A percentile compares a stretch with the other conserved stretches of the same genome.
phyloP scores from a whole-genome alignment of 2,888 invertebrate species.

The Ctenicera cuprea region DNA sequence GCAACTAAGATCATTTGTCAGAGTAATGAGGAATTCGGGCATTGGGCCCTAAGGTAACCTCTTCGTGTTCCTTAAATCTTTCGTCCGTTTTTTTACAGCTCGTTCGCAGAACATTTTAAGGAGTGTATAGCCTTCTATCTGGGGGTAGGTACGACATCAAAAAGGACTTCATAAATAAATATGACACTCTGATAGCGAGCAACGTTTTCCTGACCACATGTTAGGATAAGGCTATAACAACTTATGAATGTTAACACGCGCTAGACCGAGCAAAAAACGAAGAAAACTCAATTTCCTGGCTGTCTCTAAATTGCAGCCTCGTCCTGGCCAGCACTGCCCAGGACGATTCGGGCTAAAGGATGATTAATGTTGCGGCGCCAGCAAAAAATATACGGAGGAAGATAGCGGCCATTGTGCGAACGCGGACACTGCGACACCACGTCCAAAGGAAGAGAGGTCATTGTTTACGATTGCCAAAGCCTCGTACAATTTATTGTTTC shows the following conservation, averaged over 20 bases:
- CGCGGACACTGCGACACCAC: conserved; percentile 50
- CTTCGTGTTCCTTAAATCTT: conserved; percentile 15
- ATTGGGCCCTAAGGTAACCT: background rate
- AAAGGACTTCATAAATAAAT: conserved; percentile 54
- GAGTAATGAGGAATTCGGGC: background rate
- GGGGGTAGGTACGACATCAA: conserved; percentile 46
- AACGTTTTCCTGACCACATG: conserved; percentile 47
- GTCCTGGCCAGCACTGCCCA: conserved; percentile 48
- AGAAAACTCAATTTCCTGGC: conserved; percentile 52
- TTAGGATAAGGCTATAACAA: conserved; percentile 50
- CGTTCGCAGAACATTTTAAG: conserved; percentile 23
- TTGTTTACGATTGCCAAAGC: conserved; percentile 50
- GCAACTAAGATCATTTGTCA: background rate
- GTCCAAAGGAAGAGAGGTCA: conserved; percentile 49
- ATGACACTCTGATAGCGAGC: conserved; percentile 48
- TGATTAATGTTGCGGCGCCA: conserved; percentile 57
- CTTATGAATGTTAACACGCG: conserved; percentile 53
- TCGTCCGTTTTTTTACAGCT: conserved; percentile 18
- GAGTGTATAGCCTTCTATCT: conserved; percentile 11
- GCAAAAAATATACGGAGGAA: conserved; percentile 55
- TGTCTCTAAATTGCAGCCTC: conserved; percentile 53
- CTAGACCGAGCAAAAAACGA: conserved; percentile 43
- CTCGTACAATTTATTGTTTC: conserved; percentile 44
- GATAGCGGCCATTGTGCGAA: conserved; percentile 54
- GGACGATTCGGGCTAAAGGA: conserved; percentile 53